phyloP scores from a whole-genome alignment of 2,888 invertebrate species.

The Tridacna crocea region DNA sequence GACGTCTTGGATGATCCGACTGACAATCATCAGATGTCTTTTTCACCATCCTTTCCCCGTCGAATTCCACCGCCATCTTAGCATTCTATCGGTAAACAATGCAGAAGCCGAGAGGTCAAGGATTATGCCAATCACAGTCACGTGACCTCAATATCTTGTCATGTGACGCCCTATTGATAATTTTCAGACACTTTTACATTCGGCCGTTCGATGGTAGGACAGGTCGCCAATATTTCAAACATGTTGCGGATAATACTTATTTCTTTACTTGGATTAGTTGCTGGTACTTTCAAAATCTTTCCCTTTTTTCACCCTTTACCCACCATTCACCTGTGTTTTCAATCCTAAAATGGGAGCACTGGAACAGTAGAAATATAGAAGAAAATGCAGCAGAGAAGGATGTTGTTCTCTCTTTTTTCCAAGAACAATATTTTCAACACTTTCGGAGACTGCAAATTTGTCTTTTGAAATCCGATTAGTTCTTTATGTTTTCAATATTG shows the following conservation, averaged over 20 bases:
- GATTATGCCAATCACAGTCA: conserved; percentile 15
- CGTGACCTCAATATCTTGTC: conserved; percentile 2
- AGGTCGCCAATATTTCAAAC: conserved; percentile 1
- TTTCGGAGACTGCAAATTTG: too few species aligned
- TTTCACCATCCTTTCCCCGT: conserved; percentile 60
- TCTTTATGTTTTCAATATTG: too few species aligned
- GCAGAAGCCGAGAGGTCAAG: conserved; percentile 20
- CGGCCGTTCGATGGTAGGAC: background rate
- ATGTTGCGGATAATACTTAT: background rate
- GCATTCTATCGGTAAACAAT: conserved; percentile 27
- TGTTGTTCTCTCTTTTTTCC: too few species aligned
- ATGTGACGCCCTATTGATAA: conserved; percentile 18
- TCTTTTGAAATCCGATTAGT: too few species aligned
- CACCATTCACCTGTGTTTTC: too few species aligned
- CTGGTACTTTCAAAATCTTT: background rate
- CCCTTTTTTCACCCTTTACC: background rate
- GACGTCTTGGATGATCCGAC: conserved; percentile 56
- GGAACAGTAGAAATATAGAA: background rate
- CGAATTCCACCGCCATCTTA: conserved; percentile 65
- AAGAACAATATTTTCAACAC: too few species aligned
- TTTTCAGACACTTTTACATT: background rate
- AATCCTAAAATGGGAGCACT: background rate
- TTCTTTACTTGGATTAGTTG: conserved; percentile 19
- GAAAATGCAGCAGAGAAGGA: background rate
- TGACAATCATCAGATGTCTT: conserved; percentile 29